Conservation (phyloP, 2,113 vertebrate species). For the Colius striatus region DNA sequence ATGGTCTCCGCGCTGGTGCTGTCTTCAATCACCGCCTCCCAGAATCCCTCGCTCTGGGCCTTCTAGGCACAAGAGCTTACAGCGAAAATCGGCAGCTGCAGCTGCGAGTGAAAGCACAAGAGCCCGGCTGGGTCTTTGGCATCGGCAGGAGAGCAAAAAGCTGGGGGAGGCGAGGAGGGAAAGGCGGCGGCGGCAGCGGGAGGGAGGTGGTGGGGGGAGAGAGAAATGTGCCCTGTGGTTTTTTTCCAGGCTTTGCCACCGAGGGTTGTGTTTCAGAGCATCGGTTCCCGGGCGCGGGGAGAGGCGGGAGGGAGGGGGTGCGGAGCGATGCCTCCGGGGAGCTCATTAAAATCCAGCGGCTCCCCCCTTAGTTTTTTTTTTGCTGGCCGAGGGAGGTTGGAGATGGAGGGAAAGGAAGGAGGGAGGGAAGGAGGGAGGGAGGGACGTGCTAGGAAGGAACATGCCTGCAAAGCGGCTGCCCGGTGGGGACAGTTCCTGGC, state of each 20-base stretch:
- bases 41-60: slow-evolving; percentile 65
- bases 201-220: not conserved
- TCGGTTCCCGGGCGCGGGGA: slow-evolving; percentile 35
- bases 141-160: slow-evolving; percentile 61
- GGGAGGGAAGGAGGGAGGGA: slow-evolving; percentile 45
- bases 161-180: slow-evolving; percentile 29
- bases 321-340: slow-evolving; percentile 48
- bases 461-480: slow-evolving; percentile 12
- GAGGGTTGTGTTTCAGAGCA: slow-evolving; percentile 54
- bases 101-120: slow-evolving; percentile 67
- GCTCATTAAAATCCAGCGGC: slow-evolving; percentile 56
- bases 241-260: slow-evolving; percentile 62
- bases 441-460: slow-evolving; percentile 48
- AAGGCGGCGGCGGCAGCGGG: not conserved
- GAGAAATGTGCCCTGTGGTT: slow-evolving; percentile 53
- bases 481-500: slow-evolving; percentile 55
- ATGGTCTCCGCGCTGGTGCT: slow-evolving; percentile 63
- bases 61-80: slow-evolving; percentile 61
- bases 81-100: slow-evolving; percentile 63
- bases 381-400: slow-evolving; percentile 18
- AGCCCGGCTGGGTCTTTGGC: slow-evolving; percentile 65
- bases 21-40: slow-evolving; percentile 61
- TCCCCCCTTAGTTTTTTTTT: not conserved
- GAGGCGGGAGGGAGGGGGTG: slow-evolving; percentile 25
- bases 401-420: not conserved